Evolutionary conservation across 2,888 invertebrate genomes (phyloP), one percentile per base, ranked within the genome.

Genomic region (Cerceris rybyensis): DNA sequence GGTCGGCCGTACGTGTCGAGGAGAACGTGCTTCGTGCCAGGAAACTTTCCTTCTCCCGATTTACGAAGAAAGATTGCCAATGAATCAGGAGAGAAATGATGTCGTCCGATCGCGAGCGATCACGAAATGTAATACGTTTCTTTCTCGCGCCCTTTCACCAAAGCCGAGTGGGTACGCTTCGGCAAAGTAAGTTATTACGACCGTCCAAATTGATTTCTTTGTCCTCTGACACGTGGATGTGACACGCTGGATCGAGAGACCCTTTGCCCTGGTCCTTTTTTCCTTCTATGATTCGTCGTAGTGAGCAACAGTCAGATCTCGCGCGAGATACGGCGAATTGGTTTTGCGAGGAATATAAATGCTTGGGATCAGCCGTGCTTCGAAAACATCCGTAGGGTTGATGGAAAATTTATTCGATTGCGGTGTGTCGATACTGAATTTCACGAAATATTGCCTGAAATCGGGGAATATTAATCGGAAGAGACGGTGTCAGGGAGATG

Each of bases 131-230:
- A 52, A 17, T 43, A 58, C 50, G 58, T 57, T 57, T 57, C 46
- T 46, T 54, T 55, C 49, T 39, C 49, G 41, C n/a, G 17, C 17
- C 28, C 9, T 17, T 8, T 11, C 57, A 7, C n/a, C n/a, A 16
- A n/a, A 7, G 14, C 17, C 39, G 17, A 5, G 8, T 7, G n/a
- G 7, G 7, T 17, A 8, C 57, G 17, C 42, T 13, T 41, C 17
- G 41, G 57, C 52, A 49, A 60, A 74, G 66, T 42, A 13, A 41
- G 9, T 60, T 55, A 60, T 66, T 49, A 52, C 66, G 61, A 50
- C 65, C 41, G 52, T 58, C 49, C 28, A 42, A 66, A 76, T 63
- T 76, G 77, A 78, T 76, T 76, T 16, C 11, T 49, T 67, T 63
- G 46, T 42, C 17, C 57, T 11, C 11, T n/a, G 69, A 63, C 50